These are phyloP conservation scores for Cerastoderma edule DNA, from an alignment of 2,888 invertebrate genomes.

Conservation along the genomic window DNA sequence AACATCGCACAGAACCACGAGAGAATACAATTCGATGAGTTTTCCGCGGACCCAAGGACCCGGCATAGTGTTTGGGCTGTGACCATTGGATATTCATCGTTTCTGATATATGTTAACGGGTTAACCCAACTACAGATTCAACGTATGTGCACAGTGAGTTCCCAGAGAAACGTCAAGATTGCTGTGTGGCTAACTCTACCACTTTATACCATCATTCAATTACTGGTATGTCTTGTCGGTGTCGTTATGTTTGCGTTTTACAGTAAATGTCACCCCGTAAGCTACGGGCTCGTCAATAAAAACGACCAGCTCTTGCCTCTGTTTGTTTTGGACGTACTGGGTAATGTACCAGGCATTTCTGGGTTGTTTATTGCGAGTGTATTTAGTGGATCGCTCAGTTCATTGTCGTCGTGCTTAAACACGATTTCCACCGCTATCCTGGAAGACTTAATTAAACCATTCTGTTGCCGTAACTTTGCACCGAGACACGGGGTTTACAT, in stretches of 20 bases:
- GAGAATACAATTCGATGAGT: slow-evolving; percentile 60
- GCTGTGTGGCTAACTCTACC: slow-evolving; percentile 53
- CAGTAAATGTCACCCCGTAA: slow-evolving; percentile 48
- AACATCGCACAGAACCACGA: slow-evolving; percentile 70
- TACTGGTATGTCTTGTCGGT: slow-evolving; percentile 42
- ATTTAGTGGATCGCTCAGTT: slow-evolving; percentile 95
- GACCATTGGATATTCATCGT: slow-evolving; percentile 94
- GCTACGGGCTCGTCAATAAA: slow-evolving; percentile 35
- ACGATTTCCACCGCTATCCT: slow-evolving; percentile 55
- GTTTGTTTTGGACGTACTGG: slow-evolving; percentile 93
- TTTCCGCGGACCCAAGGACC: slow-evolving; percentile 89
- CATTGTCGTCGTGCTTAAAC: slow-evolving; percentile 51
- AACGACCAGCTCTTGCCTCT: slow-evolving; percentile 90
- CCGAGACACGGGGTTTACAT: slow-evolving; percentile 37
- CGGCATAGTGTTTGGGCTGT: slow-evolving; percentile 95
- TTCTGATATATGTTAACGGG: slow-evolving; percentile 96
- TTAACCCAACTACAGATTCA: slow-evolving; percentile 97
- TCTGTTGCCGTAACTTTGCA: slow-evolving; percentile 21
- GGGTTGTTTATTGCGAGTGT: slow-evolving; percentile 97
- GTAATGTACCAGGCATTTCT: slow-evolving; percentile 90
- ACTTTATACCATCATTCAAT: slow-evolving; percentile 35
- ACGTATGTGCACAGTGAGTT: slow-evolving; percentile 94
- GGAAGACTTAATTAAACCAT: slow-evolving; percentile 55
- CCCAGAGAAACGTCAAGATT: slow-evolving; percentile 88
- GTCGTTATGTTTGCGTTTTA: slow-evolving; percentile 56